Evolutionary conservation across 2,113 vertebrate genomes (phyloP), one percentile per base, ranked within the genome.

Genomic region (Pluvianellus socialis): DNA sequence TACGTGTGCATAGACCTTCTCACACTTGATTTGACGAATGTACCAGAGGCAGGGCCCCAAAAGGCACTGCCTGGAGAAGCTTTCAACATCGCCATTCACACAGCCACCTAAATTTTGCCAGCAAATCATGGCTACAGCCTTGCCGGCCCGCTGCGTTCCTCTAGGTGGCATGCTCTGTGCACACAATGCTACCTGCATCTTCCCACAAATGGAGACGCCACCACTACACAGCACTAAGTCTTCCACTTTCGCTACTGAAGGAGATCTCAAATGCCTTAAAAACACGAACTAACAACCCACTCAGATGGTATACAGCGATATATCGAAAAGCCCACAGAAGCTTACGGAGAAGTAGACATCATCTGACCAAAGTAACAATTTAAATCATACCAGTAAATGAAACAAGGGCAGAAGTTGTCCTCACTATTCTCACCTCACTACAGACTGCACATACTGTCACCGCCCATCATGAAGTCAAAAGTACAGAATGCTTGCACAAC

Each of bases 151-250:
- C 56, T 81, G 13, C 4, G 0, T 26, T 91, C 95, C 91, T 96
- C 86, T 96, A 89, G 94, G 84, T 92, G 94, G 94, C 95, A 97
- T 47, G 92, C 49, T 81, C 49, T 42, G 70, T 95, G 97, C 77
- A 85, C 4, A 12, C 75, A 93, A 35, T 1, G 13, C 50, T 33
- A 96, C 81, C 92, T 85, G 50, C 24, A 24, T 6, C 62, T n/a
- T 63, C 89, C 30, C 49, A 47, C 14, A 9, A 7, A 1, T 2
- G 32, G 63, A 52, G 70, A 50, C 75, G 77, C 28, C 91, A 85
- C 71, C 17, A 5, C 83, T 3, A 11, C 55, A 22, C 14, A 20
- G 73, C 32, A 22, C 33, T 4, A 4, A 0, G 1, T 47, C 50
- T 76, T 62, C 61, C n/a, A 50, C 42, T 38, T 77, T 50, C 35